phyloP scores from a whole-genome alignment of 92 coral and sea anemone genomes.

The Heteractis magnifica region DNA sequence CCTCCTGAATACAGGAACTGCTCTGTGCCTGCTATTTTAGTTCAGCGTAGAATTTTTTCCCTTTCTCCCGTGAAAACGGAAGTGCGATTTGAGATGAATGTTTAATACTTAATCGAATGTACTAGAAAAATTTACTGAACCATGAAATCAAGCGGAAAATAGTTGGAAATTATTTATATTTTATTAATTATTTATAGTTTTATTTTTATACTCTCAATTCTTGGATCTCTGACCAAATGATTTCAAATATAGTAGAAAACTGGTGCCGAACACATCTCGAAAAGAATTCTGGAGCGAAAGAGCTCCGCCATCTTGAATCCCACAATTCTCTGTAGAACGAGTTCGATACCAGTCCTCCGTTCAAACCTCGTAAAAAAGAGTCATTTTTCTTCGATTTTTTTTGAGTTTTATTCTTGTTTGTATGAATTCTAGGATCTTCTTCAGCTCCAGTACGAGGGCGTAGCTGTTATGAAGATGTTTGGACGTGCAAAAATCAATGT shows the following conservation, averaged over 20 bases:
- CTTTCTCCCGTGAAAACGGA: too few species aligned
- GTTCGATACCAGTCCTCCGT: neutral
- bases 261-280: neutral
- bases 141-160: too few species aligned
- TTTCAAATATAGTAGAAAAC: too few species aligned
- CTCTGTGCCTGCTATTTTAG: neutral
- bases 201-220: too few species aligned
- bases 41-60: neutral
- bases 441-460: slow-evolving; percentile 97
- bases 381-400: neutral
- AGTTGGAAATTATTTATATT: too few species aligned
- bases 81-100: too few species aligned
- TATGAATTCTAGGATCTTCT: slow-evolving; percentile 73
- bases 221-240: too few species aligned
- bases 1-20: neutral
- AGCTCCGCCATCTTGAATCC: neutral
- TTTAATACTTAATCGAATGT: too few species aligned
- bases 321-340: neutral
- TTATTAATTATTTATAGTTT: too few species aligned
- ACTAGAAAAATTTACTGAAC: too few species aligned
- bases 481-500: slow-evolving; percentile 98
- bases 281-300: neutral
- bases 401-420: neutral
- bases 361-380: neutral
- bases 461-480: slow-evolving; percentile 99